Percentiles rank a stretch among this genome's conserved stretches.
Conservation (phyloP, 2,888 invertebrate species). For the Scaptomyza parva region DNA sequence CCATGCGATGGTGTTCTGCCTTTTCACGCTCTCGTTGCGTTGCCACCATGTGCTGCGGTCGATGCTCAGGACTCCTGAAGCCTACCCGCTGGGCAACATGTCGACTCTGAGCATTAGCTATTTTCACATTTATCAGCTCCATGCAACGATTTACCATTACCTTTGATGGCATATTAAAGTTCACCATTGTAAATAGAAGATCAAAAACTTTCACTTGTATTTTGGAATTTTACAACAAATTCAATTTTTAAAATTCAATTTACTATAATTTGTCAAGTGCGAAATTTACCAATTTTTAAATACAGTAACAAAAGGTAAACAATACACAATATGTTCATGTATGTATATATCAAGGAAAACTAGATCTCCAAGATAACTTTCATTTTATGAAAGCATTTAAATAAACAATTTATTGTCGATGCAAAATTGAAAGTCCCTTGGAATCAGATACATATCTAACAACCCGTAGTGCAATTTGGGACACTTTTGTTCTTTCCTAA, state of each 20-base stretch:
- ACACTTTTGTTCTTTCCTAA: no score
- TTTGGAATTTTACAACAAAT: conserved; percentile 22
- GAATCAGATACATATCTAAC: no score
- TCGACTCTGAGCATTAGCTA: conserved; percentile 45
- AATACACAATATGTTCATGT: background rate
- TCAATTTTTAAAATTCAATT: background rate
- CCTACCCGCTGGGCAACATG: conserved; percentile 40
- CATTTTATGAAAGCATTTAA: no score
- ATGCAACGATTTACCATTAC: conserved; percentile 54
- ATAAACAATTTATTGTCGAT: no score
- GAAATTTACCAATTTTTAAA: background rate
- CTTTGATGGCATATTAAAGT: conserved; percentile 35
- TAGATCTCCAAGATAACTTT: conserved; percentile 17
- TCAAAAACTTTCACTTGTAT: conserved; percentile 1
- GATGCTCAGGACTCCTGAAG: background rate
- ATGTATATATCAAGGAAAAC: conserved; percentile 19
- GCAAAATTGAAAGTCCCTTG: no score
- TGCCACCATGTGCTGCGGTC: background rate
- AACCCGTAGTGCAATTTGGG: no score
- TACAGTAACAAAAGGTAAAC: background rate
- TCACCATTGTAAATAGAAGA: conserved; percentile 44
- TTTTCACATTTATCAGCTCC: conserved; percentile 47
- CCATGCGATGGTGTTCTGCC: conserved; percentile 46
- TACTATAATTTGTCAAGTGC: background rate
- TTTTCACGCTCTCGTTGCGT: conserved; percentile 26